phyloP scores from a whole-genome alignment of 2,113 vertebrate genomes.

The Tamias sibiricus region DNA sequence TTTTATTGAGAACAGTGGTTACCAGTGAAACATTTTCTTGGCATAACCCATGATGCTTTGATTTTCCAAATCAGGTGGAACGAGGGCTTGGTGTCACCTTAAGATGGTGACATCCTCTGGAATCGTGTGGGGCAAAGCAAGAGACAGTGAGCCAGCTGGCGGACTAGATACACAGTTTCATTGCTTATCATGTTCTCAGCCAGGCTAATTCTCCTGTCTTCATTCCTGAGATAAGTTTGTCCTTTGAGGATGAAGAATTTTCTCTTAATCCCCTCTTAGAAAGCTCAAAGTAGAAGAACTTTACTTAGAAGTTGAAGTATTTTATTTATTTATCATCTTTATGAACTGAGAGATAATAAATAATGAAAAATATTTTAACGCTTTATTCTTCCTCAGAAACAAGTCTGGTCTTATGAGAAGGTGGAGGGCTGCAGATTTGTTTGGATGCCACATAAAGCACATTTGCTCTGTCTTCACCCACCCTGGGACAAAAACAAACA shows the following conservation, averaged over 20 bases:
- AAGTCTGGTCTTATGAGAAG: not conserved
- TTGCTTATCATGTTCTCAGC: not conserved
- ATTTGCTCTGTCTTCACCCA: not conserved
- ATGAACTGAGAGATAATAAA: not conserved
- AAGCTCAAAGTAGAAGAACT: not conserved
- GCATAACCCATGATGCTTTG: not conserved
- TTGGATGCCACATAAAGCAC: not conserved
- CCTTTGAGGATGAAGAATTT: conserved; percentile 22
- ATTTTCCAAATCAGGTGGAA: not conserved
- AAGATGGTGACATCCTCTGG: not conserved
- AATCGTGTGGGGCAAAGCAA: not conserved
- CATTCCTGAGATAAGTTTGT: conserved; percentile 15
- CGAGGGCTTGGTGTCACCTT: not conserved
- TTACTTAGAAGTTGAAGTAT: conserved; percentile 14
- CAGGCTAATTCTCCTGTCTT: conserved; percentile 4
- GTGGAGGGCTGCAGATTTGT: not conserved
- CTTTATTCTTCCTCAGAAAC: not conserved
- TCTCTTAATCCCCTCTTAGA: conserved; percentile 10
- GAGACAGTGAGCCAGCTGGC: not conserved
- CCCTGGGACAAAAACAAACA: not conserved
- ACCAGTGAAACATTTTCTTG: not conserved
- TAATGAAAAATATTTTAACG: not conserved
- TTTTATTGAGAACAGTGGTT: not conserved
- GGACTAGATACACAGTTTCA: not conserved
- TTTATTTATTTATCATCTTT: conserved; percentile 17